Evolutionary conservation across 2,113 vertebrate genomes (phyloP).

Genomic region (Odobenus rosmarus): DNA sequence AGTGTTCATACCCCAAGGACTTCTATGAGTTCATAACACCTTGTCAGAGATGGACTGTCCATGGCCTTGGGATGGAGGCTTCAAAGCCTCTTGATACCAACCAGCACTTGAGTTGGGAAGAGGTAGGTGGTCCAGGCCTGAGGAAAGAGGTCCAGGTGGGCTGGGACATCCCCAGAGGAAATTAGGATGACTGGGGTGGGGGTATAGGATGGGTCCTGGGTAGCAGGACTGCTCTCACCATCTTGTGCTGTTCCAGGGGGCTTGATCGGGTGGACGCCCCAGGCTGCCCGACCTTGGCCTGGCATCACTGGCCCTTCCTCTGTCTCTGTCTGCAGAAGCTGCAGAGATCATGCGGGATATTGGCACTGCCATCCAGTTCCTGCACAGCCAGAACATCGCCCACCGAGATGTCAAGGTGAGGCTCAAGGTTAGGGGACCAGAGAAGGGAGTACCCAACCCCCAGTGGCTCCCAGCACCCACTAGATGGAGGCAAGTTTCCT

Average conservation of each 20-base stretch:
- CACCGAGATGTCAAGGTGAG: conserved; percentile 98
- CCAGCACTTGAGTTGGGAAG: not conserved
- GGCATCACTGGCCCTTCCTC: not conserved
- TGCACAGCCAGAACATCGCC: conserved; percentile 95
- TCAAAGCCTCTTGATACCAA: not conserved
- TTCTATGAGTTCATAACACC: not conserved
- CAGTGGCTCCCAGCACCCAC: not conserved
- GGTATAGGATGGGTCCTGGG: not conserved
- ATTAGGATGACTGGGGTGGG: not conserved
- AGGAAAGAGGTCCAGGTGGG: not conserved
- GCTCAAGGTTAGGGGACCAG: not conserved
- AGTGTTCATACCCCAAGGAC: not conserved
- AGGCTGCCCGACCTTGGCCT: not conserved
- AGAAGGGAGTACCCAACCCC: not conserved
- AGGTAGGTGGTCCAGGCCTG: not conserved
- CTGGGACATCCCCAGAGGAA: not conserved
- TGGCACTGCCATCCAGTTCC: conserved; percentile 94
- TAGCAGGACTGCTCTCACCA: not conserved
- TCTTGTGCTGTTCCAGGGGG: not conserved
- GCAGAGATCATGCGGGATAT: conserved; percentile 97
- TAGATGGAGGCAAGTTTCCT: not conserved
- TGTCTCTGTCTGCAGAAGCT: conserved; percentile 89
- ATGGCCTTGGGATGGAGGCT: not conserved
- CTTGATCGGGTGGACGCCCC: not conserved
- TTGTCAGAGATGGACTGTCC: not conserved